A percentile compares a stretch with the other conserved stretches of the same genome.
These are phyloP conservation scores for Calameuta pallipes DNA, from an alignment of 2,888 invertebrate species.

Conservation along the genomic window DNA sequence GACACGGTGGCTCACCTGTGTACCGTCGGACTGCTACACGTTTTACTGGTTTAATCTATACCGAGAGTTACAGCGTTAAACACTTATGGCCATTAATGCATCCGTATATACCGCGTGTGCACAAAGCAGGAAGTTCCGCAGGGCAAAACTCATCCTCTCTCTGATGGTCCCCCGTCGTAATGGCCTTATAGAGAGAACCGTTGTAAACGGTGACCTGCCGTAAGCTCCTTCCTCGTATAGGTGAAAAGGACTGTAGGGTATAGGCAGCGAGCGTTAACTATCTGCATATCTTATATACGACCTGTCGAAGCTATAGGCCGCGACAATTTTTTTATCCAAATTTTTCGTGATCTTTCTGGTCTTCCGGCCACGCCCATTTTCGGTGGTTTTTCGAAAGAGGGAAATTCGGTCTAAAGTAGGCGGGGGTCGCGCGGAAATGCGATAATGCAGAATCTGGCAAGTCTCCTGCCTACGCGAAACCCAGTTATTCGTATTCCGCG, in stretches of 20 bases:
- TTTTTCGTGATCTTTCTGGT: too few relatives aligned
- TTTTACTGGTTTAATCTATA: not conserved
- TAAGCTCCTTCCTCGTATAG: too few relatives aligned
- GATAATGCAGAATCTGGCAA: slow-evolving; percentile 21
- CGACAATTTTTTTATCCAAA: too few relatives aligned
- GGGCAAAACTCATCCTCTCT: not conserved
- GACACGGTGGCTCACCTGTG: too few relatives aligned
- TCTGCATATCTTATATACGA: too few relatives aligned
- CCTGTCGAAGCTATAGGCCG: too few relatives aligned
- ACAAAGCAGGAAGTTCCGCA: slow-evolving; percentile 35
- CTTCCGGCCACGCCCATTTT: too few relatives aligned
- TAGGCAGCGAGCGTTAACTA: too few relatives aligned
- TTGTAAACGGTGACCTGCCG: not conserved
- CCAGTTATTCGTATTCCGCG: slow-evolving; percentile 31
- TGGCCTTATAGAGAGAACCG: slow-evolving; percentile 27
- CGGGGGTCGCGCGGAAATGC: not conserved
- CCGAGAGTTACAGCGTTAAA: slow-evolving; percentile 36
- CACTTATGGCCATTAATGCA: slow-evolving; percentile 44
- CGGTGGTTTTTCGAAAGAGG: too few relatives aligned
- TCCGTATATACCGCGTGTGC: slow-evolving; percentile 40
- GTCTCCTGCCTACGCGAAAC: slow-evolving; percentile 8
- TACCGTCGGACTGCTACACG: slow-evolving; percentile 14
- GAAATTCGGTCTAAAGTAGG: too few relatives aligned
- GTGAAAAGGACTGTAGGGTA: too few relatives aligned
- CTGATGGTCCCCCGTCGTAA: slow-evolving; percentile 21